These are phyloP conservation scores for Bursaphelenchus okinawaensis DNA, from an alignment of 2,888 invertebrate genomes.

Conservation along the genomic window DNA sequence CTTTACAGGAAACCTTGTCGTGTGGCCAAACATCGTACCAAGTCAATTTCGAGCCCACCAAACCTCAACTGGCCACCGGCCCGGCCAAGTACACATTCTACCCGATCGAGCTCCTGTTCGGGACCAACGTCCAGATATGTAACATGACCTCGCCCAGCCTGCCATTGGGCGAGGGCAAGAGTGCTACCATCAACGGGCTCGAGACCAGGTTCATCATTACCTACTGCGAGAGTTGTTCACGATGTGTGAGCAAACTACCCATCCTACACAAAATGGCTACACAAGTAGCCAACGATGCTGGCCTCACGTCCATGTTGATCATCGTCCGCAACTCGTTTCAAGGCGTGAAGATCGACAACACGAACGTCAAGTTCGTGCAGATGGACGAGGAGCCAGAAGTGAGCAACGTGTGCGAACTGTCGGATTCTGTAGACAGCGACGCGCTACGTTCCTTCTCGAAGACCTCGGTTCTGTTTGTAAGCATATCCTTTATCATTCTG, in stretches of 20 bases:
- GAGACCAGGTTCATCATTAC: conserved; percentile 22
- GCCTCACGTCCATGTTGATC: conserved; percentile 22
- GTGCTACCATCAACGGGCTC: not conserved
- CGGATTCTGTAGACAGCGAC: conserved; percentile 25
- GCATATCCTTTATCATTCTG: conserved; percentile 85
- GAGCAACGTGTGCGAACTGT: conserved; percentile 20
- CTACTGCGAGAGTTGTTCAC: conserved; percentile 23
- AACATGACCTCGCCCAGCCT: conserved; percentile 11
- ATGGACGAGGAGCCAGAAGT: conserved; percentile 21
- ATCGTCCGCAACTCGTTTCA: conserved; percentile 16
- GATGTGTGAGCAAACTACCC: conserved; percentile 20
- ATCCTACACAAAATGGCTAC: conserved; percentile 19
- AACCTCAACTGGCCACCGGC: conserved; percentile 13
- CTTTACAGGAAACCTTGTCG: conserved; percentile 20
- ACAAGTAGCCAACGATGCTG: conserved; percentile 17
- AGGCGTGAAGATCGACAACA: conserved; percentile 17
- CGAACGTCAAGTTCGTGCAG: conserved; percentile 21
- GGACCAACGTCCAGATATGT: conserved; percentile 16
- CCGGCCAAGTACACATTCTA: conserved; percentile 20
- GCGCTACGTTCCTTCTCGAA: conserved; percentile 51
- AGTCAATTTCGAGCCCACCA: conserved; percentile 18
- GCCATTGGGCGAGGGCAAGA: not conserved
- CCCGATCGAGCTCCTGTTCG: conserved; percentile 13
- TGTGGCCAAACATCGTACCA: conserved; percentile 22
- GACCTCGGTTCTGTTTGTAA: conserved; percentile 74